Base-by-base conservation (phyloP, 2,797 vertebrate genomes). In the Coracias cyanogaster region DNA sequence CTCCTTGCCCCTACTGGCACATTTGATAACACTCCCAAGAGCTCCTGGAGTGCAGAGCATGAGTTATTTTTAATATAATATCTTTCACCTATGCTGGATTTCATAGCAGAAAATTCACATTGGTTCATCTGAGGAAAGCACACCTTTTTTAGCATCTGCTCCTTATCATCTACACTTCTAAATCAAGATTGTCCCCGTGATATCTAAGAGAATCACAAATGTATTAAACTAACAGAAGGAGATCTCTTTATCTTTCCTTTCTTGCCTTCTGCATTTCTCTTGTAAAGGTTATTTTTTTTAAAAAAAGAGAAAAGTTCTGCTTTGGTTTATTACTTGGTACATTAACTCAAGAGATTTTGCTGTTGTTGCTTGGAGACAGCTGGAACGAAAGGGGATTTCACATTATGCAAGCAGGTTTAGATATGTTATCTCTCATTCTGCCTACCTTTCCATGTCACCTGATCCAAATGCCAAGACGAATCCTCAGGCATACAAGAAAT, bases 321-420 rank as follows among this genome's bases (percentile, higher is more conserved):
- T 94, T 90, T 90, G 73, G 86, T 93, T 91, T 93, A 80, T 89
- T 95, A 88, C 69, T 94, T 83, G 76, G 65, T 62, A 82, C 65
- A 69, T 95, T 94, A 97, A 87, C 80, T 93, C 80, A 58, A 72
- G 62, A 84, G 61, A 95, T 84, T 86, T 86, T 84, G 16, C 51
- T 77, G 41, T 62, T 93, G 80, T 79, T 96, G 77, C 66, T 90
- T 55, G 60, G 89, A 88, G 58, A 90, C 61, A 62, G 29, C 7
- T 81, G 72, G 62, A 96, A 90, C 0, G 2, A 90, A 73, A 16
- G 22, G 6, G 18, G 28, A 81, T 92, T 90, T 95, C 64, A 70
- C 35, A 21, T 31, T 66, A n/a, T 49, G 65, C 29, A 88, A 88
- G 43, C 22, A 48, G 18, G 26, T 72, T 94, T 84, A 78, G 72